A percentile compares a stretch with the other conserved stretches of the same genome.
Evolutionary conservation across 2,113 vertebrate species (phyloP).

Genomic region (Mus musculus): GRCm39 chr12:55511001-55511500

Average conservation of each 20-base stretch:
- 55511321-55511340: slow-evolving; percentile 25
- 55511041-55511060: not conserved
- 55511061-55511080: not conserved
- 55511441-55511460: not conserved
- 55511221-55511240: not conserved
- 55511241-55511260: not conserved
- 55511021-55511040: not conserved
- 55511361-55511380: not conserved
- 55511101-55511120: rapidly evolving
- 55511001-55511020: not conserved
- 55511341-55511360: slow-evolving; percentile 28
- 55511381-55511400: slow-evolving; percentile 35
- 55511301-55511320: not conserved
- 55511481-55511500: not conserved
- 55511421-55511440: not conserved
- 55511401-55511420: not conserved
- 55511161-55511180: slow-evolving; percentile 4
- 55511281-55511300: not conserved
- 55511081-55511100: not conserved
- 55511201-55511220: too few species aligned
- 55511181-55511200: not conserved
- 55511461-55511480: not conserved
- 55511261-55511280: not conserved
- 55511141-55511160: not conserved
- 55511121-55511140: not conserved